Conservation (phyloP, 2,888 invertebrate species). For the Geophilus truncorum region DNA sequence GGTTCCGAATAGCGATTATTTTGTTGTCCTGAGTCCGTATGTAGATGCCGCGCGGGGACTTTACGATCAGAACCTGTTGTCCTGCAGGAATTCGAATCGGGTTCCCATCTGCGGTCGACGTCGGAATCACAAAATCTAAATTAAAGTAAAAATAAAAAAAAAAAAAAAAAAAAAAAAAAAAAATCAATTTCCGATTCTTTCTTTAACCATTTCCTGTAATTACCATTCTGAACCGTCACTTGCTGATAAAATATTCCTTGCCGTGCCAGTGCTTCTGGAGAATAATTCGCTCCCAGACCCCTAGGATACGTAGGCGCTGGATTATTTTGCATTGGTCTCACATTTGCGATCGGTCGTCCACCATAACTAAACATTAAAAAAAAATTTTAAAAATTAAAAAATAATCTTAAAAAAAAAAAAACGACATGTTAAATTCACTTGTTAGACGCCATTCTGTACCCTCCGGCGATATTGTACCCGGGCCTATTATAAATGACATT, state of each 20-base stretch:
- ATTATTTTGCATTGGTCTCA: slow-evolving; percentile 73
- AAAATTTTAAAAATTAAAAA: background rate
- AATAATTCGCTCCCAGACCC: slow-evolving; percentile 35
- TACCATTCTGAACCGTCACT: slow-evolving; percentile 82
- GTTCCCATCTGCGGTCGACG: slow-evolving; percentile 80
- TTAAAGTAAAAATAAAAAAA: too few relatives aligned
- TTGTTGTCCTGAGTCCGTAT: slow-evolving; percentile 91
- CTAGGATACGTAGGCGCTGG: slow-evolving; percentile 44
- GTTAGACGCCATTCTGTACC: background rate
- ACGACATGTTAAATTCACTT: background rate
- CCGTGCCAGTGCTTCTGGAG: slow-evolving; percentile 40
- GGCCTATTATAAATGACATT: slow-evolving; percentile 34
- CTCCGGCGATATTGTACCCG: background rate
- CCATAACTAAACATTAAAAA: background rate
- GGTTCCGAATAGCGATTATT: slow-evolving; percentile 72
- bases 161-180: too few relatives aligned
- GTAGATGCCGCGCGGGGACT: slow-evolving; percentile 92
- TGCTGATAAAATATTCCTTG: slow-evolving; percentile 95
- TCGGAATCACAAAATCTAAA: slow-evolving; percentile 85
- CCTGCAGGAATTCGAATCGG: slow-evolving; percentile 89
- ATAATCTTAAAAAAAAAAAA: background rate
- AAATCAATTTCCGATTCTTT: background rate
- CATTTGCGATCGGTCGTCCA: background rate
- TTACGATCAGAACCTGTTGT: slow-evolving; percentile 87
- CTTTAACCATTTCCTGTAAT: slow-evolving; percentile 37